A percentile compares a stretch with the other conserved stretches of the same genome.
phyloP scores from a whole-genome alignment of 2,113 vertebrate genomes.

The Tachysurus fulvidraco region DNA sequence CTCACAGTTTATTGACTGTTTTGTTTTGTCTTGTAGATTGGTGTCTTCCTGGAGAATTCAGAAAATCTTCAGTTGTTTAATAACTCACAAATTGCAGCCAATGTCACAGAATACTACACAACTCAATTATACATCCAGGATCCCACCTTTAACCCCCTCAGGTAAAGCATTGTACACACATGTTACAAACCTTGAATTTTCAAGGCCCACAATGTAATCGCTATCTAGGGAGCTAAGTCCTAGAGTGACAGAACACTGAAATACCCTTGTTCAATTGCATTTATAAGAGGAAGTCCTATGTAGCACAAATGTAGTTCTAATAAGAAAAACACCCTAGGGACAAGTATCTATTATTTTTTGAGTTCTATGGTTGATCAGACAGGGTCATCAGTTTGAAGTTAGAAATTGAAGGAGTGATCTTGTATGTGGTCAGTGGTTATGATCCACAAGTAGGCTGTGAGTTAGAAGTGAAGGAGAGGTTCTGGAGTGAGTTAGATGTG shows the following conservation, averaged over 20 bases:
- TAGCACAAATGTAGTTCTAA: too few relatives aligned
- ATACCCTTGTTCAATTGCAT: background rate
- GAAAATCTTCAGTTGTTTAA: constrained; percentile 66
- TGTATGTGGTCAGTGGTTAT: too few relatives aligned
- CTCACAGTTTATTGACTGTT: background rate
- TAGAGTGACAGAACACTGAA: background rate
- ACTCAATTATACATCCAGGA: constrained; percentile 53
- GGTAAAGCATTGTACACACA: constrained; percentile 51
- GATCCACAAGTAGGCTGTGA: too few relatives aligned
- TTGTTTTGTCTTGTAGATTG: constrained; percentile 50
- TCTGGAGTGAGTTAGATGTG: too few relatives aligned
- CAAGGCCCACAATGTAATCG: background rate
- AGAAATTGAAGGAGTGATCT: too few relatives aligned
- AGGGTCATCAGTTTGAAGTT: too few relatives aligned
- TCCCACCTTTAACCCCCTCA: constrained; percentile 52
- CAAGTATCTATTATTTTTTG: too few relatives aligned
- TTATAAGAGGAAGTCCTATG: background rate
- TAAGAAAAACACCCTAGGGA: too few relatives aligned
- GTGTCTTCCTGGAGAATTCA: constrained; percentile 57
- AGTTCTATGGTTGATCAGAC: too few relatives aligned
- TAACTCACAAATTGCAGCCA: constrained; percentile 41
- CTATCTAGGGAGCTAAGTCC: background rate
- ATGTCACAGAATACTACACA: constrained; percentile 55
- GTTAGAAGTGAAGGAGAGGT: too few relatives aligned
- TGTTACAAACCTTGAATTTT: background rate